Evolutionary conservation across 2,797 vertebrate genomes (phyloP).

Genomic region (Halcyon chelicuti): DNA sequence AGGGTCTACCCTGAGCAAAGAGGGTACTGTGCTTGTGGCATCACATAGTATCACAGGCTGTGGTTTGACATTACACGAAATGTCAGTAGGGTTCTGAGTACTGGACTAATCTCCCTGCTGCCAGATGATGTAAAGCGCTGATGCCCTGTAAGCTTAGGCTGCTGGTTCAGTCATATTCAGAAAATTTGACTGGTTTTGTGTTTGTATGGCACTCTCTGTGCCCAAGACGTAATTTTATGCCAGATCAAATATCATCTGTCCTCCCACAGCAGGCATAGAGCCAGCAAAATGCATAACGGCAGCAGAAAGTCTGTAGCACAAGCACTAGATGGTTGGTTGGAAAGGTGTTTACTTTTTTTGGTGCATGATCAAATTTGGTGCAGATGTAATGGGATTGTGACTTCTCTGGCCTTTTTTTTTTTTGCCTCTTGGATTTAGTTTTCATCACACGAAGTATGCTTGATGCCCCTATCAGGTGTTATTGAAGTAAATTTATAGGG

Average conservation of each 20-base stretch:
- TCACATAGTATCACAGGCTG: rapidly evolving
- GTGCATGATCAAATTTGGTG: not conserved
- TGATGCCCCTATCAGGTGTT: not conserved
- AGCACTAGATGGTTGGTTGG: not conserved
- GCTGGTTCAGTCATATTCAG: rapidly evolving
- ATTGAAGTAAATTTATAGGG: not conserved
- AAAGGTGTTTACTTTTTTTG: not conserved
- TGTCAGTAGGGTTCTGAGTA: not conserved
- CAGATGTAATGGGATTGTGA: not conserved
- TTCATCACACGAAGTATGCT: not conserved
- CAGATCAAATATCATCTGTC: not conserved
- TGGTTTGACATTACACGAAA: not conserved
- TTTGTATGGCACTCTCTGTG: not conserved
- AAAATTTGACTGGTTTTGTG: not conserved
- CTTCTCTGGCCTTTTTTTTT: not conserved
- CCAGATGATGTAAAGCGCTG: not conserved
- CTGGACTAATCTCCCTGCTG: not conserved
- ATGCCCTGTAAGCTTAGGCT: not conserved
- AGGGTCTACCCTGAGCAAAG: not conserved
- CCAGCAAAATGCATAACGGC: not conserved
- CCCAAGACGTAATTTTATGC: not conserved
- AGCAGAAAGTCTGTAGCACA: not conserved
- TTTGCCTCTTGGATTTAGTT: not conserved
- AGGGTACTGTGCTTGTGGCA: not conserved
- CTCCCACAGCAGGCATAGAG: not conserved